Evolutionary conservation across 2,113 vertebrate species (phyloP), one percentile per base, ranked within the genome.

Genomic region (Aspidoscelis tigris): DNA sequence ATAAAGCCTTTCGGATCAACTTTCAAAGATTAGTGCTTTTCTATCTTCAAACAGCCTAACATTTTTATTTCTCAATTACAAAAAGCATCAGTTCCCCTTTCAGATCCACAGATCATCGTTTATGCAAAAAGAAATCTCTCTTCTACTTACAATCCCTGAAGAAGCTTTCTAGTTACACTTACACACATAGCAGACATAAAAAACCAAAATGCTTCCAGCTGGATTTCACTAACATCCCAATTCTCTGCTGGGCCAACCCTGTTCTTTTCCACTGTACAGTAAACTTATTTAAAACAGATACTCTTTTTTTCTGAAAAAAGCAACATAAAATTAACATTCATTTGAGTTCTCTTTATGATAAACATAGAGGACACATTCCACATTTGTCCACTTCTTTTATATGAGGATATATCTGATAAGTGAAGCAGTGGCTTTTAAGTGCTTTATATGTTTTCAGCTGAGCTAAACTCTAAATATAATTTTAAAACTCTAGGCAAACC

Each of bases 241-340:
- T 11, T 84, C 11, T 0, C 55, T 80, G 84, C 85, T 88, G 88
- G 84, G 74, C 86, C 91, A 89, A 74, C 77, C 83, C 85, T 91
- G 80, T 82, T 91, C 87, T 89, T 86, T 90, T 87, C 89, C 82
- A 84, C 80, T 87, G 78, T 87, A 90, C 88, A 92, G 91, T 90
- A 91, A 92, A 92, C 80, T 87, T 87, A 55, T 76, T 81, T 87
- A 80, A 92, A 79, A 65, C 3, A 11, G 68, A 71, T 58, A 24
- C 74, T 78, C 44, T 41, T 90, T 85, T 82, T 83, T 58, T 76
- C 33, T 33, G 33, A n/a, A 84, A 41, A 86, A 41, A 24, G 47
- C 87, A 61, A 66, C 50, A 76, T 82, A 89, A 93, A 88, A 90
- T 83, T 80, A 87, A 43, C 55, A 68, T 83, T 85, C 22, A 61